These are phyloP conservation scores for Drosophila aff. DNA, from an alignment of 1,140 invertebrate genomes.

Conservation along the genomic window DNA sequence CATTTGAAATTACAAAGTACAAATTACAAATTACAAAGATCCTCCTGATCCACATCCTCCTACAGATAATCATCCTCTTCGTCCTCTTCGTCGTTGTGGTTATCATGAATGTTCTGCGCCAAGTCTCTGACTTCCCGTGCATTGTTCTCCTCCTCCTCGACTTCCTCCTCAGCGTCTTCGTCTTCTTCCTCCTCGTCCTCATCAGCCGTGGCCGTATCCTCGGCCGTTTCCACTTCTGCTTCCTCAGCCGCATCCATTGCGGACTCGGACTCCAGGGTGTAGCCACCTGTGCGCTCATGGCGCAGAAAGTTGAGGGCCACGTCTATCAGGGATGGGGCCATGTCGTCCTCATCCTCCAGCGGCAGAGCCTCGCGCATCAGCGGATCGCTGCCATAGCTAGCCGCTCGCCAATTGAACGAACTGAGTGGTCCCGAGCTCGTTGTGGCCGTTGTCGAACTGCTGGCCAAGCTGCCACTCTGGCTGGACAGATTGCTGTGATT, in stretches of 20 bases:
- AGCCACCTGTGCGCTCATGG: conserved; percentile 6
- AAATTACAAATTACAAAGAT: conserved; percentile 12
- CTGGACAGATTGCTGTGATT: conserved; percentile 54
- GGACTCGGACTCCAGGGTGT: conserved; percentile 13
- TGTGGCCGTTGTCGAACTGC: conserved; percentile 45
- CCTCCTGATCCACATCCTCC: background rate
- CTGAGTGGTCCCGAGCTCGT: conserved; percentile 35
- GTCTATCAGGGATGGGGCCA: conserved; percentile 56
- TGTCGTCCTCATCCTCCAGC: conserved; percentile 34
- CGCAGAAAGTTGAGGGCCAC: conserved; percentile 38
- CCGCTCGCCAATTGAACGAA: conserved; percentile 34
- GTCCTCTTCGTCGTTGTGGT: conserved; percentile 28
- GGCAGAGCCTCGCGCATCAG: conserved; percentile 22
- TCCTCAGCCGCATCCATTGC: conserved; percentile 44
- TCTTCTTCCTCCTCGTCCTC: conserved; percentile 31
- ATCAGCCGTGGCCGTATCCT: conserved; percentile 37
- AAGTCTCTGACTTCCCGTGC: conserved; percentile 22
- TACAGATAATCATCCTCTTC: conserved; percentile 14
- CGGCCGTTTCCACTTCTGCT: conserved; percentile 5
- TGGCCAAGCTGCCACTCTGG: conserved; percentile 44
- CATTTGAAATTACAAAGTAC: background rate
- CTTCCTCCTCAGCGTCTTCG: conserved; percentile 16
- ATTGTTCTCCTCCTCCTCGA: conserved; percentile 26
- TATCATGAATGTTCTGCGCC: conserved; percentile 24
- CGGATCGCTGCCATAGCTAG: conserved; percentile 17